A percentile compares a stretch with the other conserved stretches of the same genome.
These are phyloP conservation scores for Monoplex corrugatus DNA, from an alignment of 2,888 invertebrate species.

Conservation along the genomic window DNA sequence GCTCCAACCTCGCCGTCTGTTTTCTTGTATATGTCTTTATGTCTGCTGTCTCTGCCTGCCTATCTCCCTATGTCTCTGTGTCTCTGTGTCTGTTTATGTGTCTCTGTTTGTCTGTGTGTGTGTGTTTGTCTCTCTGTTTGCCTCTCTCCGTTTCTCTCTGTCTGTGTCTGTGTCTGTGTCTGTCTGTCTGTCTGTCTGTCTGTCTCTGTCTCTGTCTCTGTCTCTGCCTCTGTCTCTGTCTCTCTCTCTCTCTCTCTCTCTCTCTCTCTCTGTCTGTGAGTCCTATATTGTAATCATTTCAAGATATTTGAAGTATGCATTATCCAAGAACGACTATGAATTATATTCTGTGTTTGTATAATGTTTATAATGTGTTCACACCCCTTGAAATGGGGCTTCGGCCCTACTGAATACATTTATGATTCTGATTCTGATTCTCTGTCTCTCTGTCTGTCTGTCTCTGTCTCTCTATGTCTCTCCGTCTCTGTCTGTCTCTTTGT, in stretches of 20 bases:
- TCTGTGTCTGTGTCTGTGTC: constrained; percentile 27
- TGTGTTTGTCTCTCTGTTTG: constrained; percentile 5
- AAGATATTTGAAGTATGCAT: too few species aligned
- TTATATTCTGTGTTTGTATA: too few species aligned
- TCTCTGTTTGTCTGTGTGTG: not conserved
- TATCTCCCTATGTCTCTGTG: constrained; percentile 41
- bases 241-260: constrained; percentile 1
- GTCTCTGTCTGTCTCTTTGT: not conserved
- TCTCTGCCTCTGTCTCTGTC: constrained; percentile 7
- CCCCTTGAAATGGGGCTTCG: too few species aligned
- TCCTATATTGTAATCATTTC: too few species aligned
- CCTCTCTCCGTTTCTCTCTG: constrained; percentile 17
- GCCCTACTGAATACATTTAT: too few species aligned
- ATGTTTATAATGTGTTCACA: too few species aligned
- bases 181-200: constrained; percentile 30
- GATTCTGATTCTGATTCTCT: too few species aligned
- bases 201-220: constrained; percentile 21
- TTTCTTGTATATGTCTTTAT: too few species aligned
- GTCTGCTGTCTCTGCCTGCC: constrained; percentile 36
- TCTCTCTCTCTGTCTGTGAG: too few species aligned
- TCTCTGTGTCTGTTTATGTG: constrained; percentile 35
- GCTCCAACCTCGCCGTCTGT: too few species aligned
- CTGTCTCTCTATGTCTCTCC: not conserved
- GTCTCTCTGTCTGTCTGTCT: not conserved
- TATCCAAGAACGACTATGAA: too few species aligned